Evolutionary conservation across 2,797 vertebrate species (phyloP), one percentile per base, ranked within the genome.

Genomic region (Aplochiton taeniatus): DNA sequence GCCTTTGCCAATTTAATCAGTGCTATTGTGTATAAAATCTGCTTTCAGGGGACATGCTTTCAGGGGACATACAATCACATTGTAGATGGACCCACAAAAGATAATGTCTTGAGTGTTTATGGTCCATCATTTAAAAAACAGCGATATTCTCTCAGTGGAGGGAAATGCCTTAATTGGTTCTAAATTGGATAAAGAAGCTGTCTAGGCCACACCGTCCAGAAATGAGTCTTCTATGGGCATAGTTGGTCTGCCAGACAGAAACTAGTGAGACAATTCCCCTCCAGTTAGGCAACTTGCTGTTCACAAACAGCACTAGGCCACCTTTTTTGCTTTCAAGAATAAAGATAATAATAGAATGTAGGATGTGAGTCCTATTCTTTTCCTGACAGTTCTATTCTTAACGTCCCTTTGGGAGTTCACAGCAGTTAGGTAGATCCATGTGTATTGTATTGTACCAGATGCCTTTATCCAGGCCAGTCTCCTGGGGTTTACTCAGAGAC

Each of bases 401-500:
- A 9, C 11, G 4, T 44, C 42, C 43, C 56, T 44, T 42, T 19
- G 56, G 56, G 56, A 58, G 55, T 18, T 9, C 43, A 12, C 4
- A 44, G 0, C 66, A 69, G 73, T 52, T 47, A 48, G 52, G 58
- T 71, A 43, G 72, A 53, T 60, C 68, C 73, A 73, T 85, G 80
- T 89, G 76, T 83, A 17, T 41, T 44, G n/a, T 10, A 17, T 8
- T n/a, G 56, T 45, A 44, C n/a, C n/a, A 58, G 56, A 58, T 44
- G n/a, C 42, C 9, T 44, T 44, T 12, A 44, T 42, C 13, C 54
- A 6, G 13, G 31, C 19, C 56, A 12, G 70, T 55, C 69, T 74
- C 77, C 75, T 77, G 73, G 79, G 77, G 67, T 49, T 68, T 56
- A 44, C 51, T 47, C 72, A 53, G 76, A 83, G 78, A 69, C 73